Conservation (phyloP, 2,888 invertebrate genomes). For the Mesodorylaimus sp. region DNA sequence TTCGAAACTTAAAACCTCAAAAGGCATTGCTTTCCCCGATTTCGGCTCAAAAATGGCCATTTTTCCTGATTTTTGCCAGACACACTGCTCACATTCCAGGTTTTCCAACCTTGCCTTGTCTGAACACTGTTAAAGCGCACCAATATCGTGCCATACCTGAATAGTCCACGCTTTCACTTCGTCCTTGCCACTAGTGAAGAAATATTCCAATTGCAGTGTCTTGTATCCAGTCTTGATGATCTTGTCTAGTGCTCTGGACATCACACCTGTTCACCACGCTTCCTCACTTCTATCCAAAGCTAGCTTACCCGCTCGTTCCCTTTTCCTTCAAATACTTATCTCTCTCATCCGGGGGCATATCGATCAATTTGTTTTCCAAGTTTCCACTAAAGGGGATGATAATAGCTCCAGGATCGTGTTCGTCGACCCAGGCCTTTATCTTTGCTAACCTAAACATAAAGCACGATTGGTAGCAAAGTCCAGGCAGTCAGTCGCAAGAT, state of each 20-base stretch:
- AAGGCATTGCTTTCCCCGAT: too few species aligned
- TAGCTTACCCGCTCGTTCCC: conserved; percentile 51
- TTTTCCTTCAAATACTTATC: conserved; percentile 62
- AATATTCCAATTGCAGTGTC: conserved; percentile 82
- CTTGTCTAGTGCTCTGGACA: conserved; percentile 61
- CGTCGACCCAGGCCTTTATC: conserved; percentile 96
- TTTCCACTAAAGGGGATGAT: conserved; percentile 90
- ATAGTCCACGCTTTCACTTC: conserved; percentile 99
- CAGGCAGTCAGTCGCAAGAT: neutral
- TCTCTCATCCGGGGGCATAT: conserved; percentile 57
- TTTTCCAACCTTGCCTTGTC: too few species aligned
- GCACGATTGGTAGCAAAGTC: neutral
- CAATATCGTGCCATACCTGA: conserved; percentile 64
- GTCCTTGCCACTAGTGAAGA: conserved; percentile 90
- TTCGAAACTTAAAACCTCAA: too few species aligned
- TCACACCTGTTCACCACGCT: neutral
- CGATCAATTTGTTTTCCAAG: conserved; percentile 64
- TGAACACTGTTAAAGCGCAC: too few species aligned
- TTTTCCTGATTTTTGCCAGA: too few species aligned
- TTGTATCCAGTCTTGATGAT: conserved; percentile 94
- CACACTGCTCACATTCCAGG: too few species aligned
- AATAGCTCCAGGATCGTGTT: conserved; percentile 75
- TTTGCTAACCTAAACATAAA: conserved; percentile 54
- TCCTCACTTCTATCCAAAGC: neutral
- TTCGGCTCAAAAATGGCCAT: too few species aligned